Evolutionary conservation across 1,140 invertebrate species (phyloP).

Genomic region (Trialeurodes vaporariorum): DNA sequence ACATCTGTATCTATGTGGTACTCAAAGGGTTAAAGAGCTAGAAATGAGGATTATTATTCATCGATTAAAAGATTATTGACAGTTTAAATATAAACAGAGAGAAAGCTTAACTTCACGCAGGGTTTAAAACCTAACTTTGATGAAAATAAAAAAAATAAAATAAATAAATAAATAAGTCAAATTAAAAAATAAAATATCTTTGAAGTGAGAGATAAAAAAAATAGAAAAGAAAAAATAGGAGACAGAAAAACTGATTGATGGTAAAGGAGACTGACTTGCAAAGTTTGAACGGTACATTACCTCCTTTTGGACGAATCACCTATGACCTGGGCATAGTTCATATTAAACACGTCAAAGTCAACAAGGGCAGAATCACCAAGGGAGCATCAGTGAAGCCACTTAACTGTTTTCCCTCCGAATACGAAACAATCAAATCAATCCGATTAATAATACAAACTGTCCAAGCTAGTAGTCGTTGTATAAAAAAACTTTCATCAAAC

Average conservation of each 20-base stretch:
- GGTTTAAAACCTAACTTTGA: too few species aligned
- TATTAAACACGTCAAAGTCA: not conserved
- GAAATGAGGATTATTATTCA: too few species aligned
- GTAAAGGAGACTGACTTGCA: not conserved
- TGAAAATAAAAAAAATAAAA: slow-evolving; percentile 6
- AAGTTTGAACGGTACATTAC: not conserved
- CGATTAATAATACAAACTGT: not conserved
- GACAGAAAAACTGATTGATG: too few species aligned
- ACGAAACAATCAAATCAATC: not conserved
- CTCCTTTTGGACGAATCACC: not conserved
- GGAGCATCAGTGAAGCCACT: not conserved
- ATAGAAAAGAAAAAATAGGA: not conserved
- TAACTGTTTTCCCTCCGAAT: not conserved
- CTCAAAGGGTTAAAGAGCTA: too few species aligned
- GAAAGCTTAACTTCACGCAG: not conserved
- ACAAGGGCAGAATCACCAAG: not conserved
- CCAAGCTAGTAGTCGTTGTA: not conserved
- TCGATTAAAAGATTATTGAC: too few species aligned
- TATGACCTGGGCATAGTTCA: not conserved
- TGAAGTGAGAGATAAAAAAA: not conserved
- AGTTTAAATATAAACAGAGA: too few species aligned
- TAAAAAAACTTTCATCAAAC: not conserved
- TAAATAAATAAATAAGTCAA: not conserved
- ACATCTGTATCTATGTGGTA: too few species aligned
- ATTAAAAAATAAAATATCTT: not conserved